Percentiles rank a stretch among this genome's conserved stretches.
Evolutionary conservation across 2,113 vertebrate species (phyloP).

Genomic region (Larimichthys crocea): DNA sequence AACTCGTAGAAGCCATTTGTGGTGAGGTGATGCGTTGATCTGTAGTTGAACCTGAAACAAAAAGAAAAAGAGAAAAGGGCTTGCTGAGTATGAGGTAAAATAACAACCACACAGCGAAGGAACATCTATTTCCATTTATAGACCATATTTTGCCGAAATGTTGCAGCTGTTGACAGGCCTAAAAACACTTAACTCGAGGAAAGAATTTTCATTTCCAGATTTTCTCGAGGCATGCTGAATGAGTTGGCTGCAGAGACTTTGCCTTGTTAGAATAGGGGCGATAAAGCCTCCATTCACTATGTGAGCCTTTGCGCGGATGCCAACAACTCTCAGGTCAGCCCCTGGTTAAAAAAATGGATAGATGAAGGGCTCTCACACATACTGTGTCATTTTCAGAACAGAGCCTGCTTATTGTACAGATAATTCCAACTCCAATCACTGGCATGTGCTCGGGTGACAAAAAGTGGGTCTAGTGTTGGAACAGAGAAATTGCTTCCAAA

Average conservation of each 20-base stretch:
- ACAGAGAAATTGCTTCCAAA: background rate
- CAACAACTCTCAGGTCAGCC: conserved; percentile 59
- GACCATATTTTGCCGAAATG: conserved; percentile 14
- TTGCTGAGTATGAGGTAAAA: conserved; percentile 13
- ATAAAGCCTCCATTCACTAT: conserved; percentile 37
- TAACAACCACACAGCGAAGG: background rate
- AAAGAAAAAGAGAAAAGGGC: conserved; percentile 4
- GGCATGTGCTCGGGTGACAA: conserved; percentile 15
- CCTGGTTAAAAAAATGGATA: conserved; percentile 13
- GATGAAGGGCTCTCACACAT: conserved; percentile 31
- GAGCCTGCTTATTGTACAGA: conserved; percentile 39
- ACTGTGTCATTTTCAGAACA: conserved; percentile 41
- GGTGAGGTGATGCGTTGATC: conserved; percentile 98
- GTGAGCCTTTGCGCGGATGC: conserved; percentile 49
- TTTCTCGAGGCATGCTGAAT: conserved; percentile 35
- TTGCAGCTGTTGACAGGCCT: conserved; percentile 4
- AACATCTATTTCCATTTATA: conserved; percentile 32
- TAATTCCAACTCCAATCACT: conserved; percentile 24
- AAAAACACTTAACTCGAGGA: conserved; percentile 10
- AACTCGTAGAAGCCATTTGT: conserved; percentile 99
- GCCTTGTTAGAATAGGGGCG: conserved; percentile 27
- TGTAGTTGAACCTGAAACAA: conserved; percentile 96
- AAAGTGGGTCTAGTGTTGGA: conserved; percentile 12
- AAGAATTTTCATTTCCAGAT: conserved; percentile 51
- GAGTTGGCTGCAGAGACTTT: conserved; percentile 20